Percentiles rank a stretch among this genome's conserved stretches.
phyloP scores from a whole-genome alignment of 2,113 vertebrate genomes.

The Alligator sinensis region DNA sequence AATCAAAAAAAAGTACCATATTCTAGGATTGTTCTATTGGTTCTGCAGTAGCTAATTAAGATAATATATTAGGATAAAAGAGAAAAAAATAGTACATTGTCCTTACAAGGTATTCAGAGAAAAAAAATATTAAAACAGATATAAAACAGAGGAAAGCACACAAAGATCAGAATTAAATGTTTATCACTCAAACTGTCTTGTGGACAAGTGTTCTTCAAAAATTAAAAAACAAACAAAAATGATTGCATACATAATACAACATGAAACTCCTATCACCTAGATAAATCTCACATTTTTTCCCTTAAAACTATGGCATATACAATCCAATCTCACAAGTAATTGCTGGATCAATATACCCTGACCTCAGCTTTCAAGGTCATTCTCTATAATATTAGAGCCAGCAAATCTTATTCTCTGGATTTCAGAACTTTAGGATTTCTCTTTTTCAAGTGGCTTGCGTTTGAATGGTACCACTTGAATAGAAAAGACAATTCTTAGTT shows the following conservation, averaged over 20 bases:
- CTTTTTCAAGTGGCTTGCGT: not conserved
- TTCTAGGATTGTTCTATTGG: not conserved
- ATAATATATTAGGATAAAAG: not conserved
- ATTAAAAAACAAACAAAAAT: not conserved
- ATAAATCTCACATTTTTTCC: not conserved
- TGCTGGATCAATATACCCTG: not conserved
- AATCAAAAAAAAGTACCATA: not conserved
- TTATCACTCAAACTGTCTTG: not conserved
- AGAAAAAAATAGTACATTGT: not conserved
- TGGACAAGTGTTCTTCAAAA: not conserved
- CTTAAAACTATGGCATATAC: not conserved
- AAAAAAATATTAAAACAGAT: not conserved
- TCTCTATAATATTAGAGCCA: not conserved
- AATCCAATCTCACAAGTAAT: not conserved
- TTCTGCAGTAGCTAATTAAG: not conserved
- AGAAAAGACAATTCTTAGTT: not conserved
- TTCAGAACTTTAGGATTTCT: not conserved
- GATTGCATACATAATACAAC: not conserved
- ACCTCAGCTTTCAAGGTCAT: not conserved
- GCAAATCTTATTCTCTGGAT: not conserved
- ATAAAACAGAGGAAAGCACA: not conserved
- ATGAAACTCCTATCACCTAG: not conserved
- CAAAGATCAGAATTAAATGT: not conserved
- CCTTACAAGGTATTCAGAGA: not conserved
- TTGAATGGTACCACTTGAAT: not conserved